Evolutionary conservation across 2,797 vertebrate species (phyloP).

Genomic region (Ctenosaura bakeri): DNA sequence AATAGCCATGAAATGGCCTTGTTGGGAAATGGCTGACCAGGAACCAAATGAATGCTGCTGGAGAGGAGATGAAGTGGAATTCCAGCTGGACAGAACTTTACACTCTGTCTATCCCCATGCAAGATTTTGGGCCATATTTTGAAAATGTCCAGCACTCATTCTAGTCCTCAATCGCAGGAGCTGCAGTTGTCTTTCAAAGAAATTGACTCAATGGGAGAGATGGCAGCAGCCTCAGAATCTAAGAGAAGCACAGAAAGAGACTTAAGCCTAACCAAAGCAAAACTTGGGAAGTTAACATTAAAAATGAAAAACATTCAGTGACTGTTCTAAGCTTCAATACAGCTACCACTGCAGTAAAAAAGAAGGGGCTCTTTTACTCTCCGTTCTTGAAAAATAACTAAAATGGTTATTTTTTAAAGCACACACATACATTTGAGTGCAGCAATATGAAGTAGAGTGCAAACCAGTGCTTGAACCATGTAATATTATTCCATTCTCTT

Average conservation of each 20-base stretch:
- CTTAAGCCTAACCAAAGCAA: neutral
- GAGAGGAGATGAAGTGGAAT: no score
- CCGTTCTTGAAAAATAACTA: neutral
- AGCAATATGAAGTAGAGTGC: neutral
- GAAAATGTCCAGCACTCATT: neutral
- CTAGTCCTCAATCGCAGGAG: slow-evolving; percentile 20
- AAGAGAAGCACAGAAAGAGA: neutral
- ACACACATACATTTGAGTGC: neutral
- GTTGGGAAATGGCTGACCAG: no score
- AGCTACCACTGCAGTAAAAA: neutral
- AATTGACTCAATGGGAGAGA: neutral
- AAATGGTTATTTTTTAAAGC: neutral
- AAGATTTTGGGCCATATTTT: neutral
- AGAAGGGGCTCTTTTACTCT: neutral
- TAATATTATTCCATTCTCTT: neutral
- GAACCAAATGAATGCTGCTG: no score
- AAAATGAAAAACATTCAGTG: neutral
- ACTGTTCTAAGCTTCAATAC: neutral
- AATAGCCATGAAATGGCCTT: no score
- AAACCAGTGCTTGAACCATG: neutral
- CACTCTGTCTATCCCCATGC: no score
- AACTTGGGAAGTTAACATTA: neutral
- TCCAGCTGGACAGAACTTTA: no score
- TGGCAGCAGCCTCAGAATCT: neutral
- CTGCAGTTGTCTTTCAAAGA: slow-evolving; percentile 40